Base-by-base conservation (phyloP, 2,888 invertebrate species). In the Xylocampa areola region DNA sequence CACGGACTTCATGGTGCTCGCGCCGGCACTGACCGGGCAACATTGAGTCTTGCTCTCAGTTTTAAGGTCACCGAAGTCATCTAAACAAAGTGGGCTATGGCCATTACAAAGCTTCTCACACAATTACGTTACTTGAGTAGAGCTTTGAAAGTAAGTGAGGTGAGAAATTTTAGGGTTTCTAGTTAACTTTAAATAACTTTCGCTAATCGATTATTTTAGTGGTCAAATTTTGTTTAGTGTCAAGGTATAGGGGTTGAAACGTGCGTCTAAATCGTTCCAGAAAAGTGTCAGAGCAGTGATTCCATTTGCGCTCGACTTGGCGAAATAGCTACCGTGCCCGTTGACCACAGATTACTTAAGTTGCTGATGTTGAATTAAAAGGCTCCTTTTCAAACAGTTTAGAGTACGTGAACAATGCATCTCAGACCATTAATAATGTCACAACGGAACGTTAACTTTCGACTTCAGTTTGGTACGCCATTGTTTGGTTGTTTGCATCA, bases 361-460 rank as follows among this genome's bases (percentile, higher is more conserved):
- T n/a, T n/a, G n/a, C 5, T 64, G 30, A 23, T 14, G 21, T 29
- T 29, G 23, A 23, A 37, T 33, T 48, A 14, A 33, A 21, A 39
- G 27, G 44, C 13, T 25, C 14, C 23, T 43, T 27, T 44, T 11
- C 11, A 23, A 43, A 44, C 29, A 35, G 17, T 51, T 54, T 36
- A 32, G 27, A 27, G 33, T 43, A 16, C 19, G 29, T 39, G 54
- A 76, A 76, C 68, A 77, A 50, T 47, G 30, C 59, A 16, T 21
- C 47, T 60, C 51, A 68, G 58, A 65, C 52, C 60, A 58, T 77
- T 70, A 55, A 61, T 64, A 69, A 51, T 75, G 62, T 67, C 61
- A 66, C 66, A 62, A 64, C 70, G 65, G 57, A 52, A 60, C 63
- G 57, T 67, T 71, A 68, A 76, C 75, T 78, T 76, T 73, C 67